These are phyloP conservation scores for Cotesia glomerata DNA, from an alignment of 1,140 invertebrate species.

Conservation along the genomic window DNA sequence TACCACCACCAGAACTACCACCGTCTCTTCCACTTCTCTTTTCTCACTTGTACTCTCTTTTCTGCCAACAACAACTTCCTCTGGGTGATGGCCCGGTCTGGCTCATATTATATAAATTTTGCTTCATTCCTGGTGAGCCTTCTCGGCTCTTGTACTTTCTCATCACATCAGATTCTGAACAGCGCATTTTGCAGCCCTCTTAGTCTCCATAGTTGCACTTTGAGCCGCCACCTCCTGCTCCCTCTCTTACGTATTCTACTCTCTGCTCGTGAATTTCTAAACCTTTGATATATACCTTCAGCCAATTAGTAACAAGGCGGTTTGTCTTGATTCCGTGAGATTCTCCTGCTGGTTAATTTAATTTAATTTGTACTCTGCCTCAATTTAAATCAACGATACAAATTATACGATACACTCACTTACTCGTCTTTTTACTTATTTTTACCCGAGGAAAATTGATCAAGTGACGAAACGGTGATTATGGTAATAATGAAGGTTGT, in stretches of 20 bases:
- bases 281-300: too few species aligned
- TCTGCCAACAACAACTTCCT: too few species aligned
- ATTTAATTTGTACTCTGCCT: not conserved
- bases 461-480: not conserved
- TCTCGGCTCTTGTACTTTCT: constrained; percentile 6
- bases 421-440: not conserved
- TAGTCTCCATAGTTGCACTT: too few species aligned
- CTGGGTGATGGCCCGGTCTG: too few species aligned
- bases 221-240: constrained; percentile 2
- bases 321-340: constrained; percentile 38
- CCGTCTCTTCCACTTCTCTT: too few species aligned
- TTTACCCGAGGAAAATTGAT: not conserved
- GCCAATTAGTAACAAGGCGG: constrained; percentile 40
- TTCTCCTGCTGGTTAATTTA: constrained; percentile 26
- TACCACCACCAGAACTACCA: too few species aligned
- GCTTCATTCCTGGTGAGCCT: too few species aligned
- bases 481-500: not conserved
- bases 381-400: too few species aligned
- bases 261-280: too few species aligned
- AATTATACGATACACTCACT: not conserved
- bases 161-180: not conserved
- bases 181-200: too few species aligned
- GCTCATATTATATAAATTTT: too few species aligned
- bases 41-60: too few species aligned
- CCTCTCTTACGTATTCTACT: constrained; percentile 16